These are phyloP conservation scores for Umimayanthus chanpuru DNA, from an alignment of 92 coral and sea anemone genomes.

Conservation along the genomic window DNA sequence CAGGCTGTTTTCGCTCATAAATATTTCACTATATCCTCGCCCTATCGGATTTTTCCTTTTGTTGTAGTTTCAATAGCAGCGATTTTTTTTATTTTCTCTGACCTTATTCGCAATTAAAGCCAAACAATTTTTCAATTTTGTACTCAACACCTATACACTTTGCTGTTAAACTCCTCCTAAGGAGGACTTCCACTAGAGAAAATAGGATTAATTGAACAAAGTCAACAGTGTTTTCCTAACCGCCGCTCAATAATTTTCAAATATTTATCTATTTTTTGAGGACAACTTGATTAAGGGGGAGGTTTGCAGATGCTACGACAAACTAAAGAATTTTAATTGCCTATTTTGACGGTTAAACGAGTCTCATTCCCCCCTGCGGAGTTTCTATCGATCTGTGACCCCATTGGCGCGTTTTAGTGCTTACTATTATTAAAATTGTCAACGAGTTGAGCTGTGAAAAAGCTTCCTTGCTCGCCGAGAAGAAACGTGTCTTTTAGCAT, in stretches of 20 bases:
- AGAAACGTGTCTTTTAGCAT: conserved; percentile 6
- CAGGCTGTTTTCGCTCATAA: conserved; percentile 85
- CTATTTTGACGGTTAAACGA: conserved; percentile 89
- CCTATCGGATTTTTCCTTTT: conserved; percentile 88
- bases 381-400: conserved; percentile 67
- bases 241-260: conserved; percentile 84
- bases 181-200: background rate
- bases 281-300: conserved; percentile 89
- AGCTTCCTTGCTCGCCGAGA: conserved; percentile 28
- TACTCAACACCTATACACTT: conserved; percentile 21
- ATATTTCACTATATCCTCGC: conserved; percentile 91
- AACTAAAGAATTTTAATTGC: conserved; percentile 90
- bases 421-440: conserved; percentile 37
- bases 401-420: conserved; percentile 46
- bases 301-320: conserved; percentile 79
- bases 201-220: conserved; percentile 76
- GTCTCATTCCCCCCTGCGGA: conserved; percentile 84
- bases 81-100: conserved; percentile 70
- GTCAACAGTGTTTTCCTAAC: conserved; percentile 83
- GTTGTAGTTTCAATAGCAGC: conserved; percentile 86
- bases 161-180: conserved; percentile 16
- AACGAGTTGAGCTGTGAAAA: conserved; percentile 26
- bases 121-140: conserved; percentile 56
- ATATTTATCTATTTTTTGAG: conserved; percentile 83
- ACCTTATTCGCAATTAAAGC: conserved; percentile 84